A percentile compares a stretch with the other conserved stretches of the same genome.
Evolutionary conservation across 1,140 invertebrate species (phyloP).

Genomic region (Procambarus clarkii): DNA sequence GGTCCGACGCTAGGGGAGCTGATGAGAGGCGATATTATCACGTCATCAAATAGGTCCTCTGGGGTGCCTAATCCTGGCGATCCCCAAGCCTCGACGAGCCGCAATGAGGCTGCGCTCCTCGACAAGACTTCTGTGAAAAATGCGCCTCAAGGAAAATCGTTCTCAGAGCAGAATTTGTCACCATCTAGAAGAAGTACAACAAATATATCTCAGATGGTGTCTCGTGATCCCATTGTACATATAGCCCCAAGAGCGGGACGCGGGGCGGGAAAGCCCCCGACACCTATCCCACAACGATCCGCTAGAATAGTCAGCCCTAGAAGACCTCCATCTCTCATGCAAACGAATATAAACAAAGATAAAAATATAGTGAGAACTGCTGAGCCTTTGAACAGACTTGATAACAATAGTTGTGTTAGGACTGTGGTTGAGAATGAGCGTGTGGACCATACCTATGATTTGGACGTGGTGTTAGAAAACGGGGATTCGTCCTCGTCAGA

Average conservation of each 20-base stretch:
- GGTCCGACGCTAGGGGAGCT: slow-evolving; percentile 50
- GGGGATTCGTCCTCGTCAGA: not conserved
- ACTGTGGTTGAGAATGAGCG: not conserved
- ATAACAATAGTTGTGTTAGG: not conserved
- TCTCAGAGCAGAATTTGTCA: slow-evolving; percentile 49
- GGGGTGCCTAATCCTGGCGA: slow-evolving; percentile 19
- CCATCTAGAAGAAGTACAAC: slow-evolving; percentile 34
- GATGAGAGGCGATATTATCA: slow-evolving; percentile 10
- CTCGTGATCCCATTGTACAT: not conserved
- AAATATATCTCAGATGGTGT: slow-evolving; percentile 35
- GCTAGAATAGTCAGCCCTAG: slow-evolving; percentile 10
- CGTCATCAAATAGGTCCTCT: slow-evolving; percentile 42
- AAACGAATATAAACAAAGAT: not conserved
- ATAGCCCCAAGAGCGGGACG: not conserved
- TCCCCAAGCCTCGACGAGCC: not conserved
- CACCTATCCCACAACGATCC: slow-evolving; percentile 26
- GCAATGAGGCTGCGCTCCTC: not conserved
- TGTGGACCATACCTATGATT: slow-evolving; percentile 32
- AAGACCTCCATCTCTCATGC: not conserved
- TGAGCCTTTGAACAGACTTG: not conserved
- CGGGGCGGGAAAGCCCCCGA: not conserved
- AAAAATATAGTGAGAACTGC: not conserved
- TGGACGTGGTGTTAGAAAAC: slow-evolving; percentile 47
- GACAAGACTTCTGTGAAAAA: not conserved
- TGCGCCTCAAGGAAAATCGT: not conserved